Evolutionary conservation across 2,797 vertebrate species (phyloP).

Genomic region (Rhadinocentrus ornatus): DNA sequence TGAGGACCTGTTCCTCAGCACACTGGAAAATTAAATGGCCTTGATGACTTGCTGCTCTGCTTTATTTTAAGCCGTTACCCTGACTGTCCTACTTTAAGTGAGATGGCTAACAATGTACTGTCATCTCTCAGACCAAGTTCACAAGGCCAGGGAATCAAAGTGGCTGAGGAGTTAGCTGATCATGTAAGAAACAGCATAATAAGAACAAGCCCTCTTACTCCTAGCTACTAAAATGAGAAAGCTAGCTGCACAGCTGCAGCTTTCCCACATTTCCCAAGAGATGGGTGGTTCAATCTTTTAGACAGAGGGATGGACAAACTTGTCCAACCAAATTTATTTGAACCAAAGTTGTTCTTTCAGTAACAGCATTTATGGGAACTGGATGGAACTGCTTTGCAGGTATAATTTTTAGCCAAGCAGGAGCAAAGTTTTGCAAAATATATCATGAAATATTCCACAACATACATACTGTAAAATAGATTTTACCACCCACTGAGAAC

Average conservation of each 20-base stretch:
- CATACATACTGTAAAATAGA: background rate
- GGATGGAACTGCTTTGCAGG: constrained; percentile 14
- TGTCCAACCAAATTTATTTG: no score
- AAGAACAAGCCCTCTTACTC: constrained; percentile 39
- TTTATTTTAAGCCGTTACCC: constrained; percentile 73
- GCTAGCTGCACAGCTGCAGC: constrained; percentile 65
- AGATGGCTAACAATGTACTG: constrained; percentile 16
- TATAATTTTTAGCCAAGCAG: constrained; percentile 33
- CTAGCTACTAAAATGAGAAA: constrained; percentile 58
- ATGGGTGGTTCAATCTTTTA: constrained; percentile 51
- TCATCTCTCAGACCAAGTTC: constrained; percentile 29
- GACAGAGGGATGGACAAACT: constrained; percentile 35
- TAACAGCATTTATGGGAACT: constrained; percentile 10
- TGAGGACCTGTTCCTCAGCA: constrained; percentile 57
- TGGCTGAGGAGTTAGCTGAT: constrained; percentile 39
- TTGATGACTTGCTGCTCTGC: constrained; percentile 33
- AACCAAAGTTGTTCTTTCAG: constrained; percentile 11
- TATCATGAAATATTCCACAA: constrained; percentile 14
- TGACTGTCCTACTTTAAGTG: constrained; percentile 49
- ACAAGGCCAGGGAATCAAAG: constrained; percentile 18
- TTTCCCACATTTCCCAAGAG: constrained; percentile 76
- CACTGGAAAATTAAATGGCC: constrained; percentile 65
- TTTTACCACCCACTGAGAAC: background rate
- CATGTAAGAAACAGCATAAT: constrained; percentile 59
- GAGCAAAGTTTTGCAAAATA: constrained; percentile 18